Evolutionary conservation across 2,113 vertebrate genomes (phyloP), one percentile per base, ranked within the genome.

Genomic region (Aptenodytes forsteri): DNA sequence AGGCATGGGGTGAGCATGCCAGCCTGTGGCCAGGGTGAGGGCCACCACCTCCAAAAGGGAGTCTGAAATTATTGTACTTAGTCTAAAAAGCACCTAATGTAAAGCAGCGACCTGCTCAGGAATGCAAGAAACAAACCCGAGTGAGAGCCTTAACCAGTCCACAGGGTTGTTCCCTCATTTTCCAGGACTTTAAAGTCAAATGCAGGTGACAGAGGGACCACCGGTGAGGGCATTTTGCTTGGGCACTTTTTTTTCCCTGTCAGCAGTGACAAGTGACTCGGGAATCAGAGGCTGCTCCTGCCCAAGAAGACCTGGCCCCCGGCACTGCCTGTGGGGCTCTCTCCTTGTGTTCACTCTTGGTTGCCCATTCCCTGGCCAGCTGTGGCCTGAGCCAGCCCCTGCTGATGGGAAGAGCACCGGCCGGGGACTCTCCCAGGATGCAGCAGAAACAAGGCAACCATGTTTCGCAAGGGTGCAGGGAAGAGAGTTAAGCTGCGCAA

Each of bases 181-280:
- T 34, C 42, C 18, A 34, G 32, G 32, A 46, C 23, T 78, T 64
- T 22, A 44, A 38, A 72, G 32, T 32, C 30, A 40, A 66, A 44
- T 3, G 14, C 32, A 55, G 64, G 40, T 65, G 83, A 32, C 21
- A 17, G 10, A 49, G 84, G 13, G 16, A 42, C 9, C 23, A 19
- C 27, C 0, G 0, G 0, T 6, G 30, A 73, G 72, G 55, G 5
- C 27, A 32, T 49, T 65, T 59, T 7, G 0, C 42, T 80, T 40
- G 38, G 61, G 9, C 10, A 10, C 0, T 2, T 58, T 22, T 22
- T 58, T 32, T 11, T 15, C 19, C 36, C 26, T 5, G 2, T 18
- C 30, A 52, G 29, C 47, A 32, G 56, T 16, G 42, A 26, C 8
- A 38, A 77, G 16, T 5, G 6, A 42, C 23, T 61, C 2, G 2